Percentiles rank a stretch among this genome's conserved stretches.
These are phyloP conservation scores for Brachionus asplanchnoidis DNA, from an alignment of 1,140 invertebrate genomes.

Conservation along the genomic window DNA sequence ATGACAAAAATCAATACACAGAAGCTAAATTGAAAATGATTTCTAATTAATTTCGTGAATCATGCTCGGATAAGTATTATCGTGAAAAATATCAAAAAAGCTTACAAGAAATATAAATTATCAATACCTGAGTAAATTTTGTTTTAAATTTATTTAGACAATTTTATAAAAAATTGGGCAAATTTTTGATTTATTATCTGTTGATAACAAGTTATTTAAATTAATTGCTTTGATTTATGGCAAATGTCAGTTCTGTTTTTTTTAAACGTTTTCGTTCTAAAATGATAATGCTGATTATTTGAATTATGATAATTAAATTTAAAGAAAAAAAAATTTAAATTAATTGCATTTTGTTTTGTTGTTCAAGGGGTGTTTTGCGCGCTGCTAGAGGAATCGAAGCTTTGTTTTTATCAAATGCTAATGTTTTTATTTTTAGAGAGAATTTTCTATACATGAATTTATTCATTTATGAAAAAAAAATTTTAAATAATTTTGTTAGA, in stretches of 20 bases:
- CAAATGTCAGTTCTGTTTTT: background rate
- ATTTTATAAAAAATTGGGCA: background rate
- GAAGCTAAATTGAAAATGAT: background rate
- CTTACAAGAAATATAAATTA: background rate
- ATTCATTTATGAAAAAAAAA: background rate
- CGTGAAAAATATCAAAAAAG: no score
- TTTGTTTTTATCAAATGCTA: background rate
- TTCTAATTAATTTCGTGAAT: background rate
- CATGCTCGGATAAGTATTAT: background rate
- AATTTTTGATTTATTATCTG: background rate
- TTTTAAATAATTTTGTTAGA: background rate
- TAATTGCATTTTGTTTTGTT: constrained; percentile 4
- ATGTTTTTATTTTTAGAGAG: background rate
- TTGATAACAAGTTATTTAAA: background rate
- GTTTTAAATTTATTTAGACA: background rate
- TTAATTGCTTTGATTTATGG: background rate
- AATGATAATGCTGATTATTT: background rate
- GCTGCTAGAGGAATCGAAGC: background rate
- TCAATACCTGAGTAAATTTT: background rate
- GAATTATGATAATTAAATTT: background rate
- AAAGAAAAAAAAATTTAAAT: background rate
- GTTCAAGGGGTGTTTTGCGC: background rate
- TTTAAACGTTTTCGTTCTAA: background rate
- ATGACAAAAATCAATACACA: background rate
- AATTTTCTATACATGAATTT: background rate